Evolutionary conservation across 2,113 vertebrate genomes (phyloP).

Genomic region (Lipophrys pholis): DNA sequence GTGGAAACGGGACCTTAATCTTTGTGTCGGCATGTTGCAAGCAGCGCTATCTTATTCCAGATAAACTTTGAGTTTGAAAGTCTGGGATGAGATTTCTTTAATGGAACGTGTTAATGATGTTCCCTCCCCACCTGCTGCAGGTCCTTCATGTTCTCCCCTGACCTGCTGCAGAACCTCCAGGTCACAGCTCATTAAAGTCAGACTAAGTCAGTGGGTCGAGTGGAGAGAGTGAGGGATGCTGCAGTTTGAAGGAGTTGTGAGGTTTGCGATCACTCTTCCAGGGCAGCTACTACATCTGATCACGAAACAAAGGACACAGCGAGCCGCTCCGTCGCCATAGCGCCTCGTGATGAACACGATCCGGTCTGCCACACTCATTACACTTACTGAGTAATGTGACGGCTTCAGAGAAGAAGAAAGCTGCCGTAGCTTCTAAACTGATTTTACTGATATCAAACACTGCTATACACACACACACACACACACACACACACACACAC

Average conservation of each 20-base stretch:
- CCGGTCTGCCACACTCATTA: conserved; percentile 2
- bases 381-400: conserved; percentile 7
- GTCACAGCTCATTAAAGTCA: no score
- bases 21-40: no score
- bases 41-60: no score
- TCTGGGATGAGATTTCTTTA: no score
- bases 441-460: neutral
- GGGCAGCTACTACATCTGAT: conserved; percentile 14
- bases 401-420: conserved; percentile 7
- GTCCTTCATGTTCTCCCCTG: no score
- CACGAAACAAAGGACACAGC: conserved; percentile 34
- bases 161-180: no score
- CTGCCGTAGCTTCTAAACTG: conserved; percentile 16
- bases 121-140: no score
- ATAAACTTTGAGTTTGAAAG: no score
- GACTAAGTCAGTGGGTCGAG: no score
- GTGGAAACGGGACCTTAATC: no score
- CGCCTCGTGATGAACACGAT: neutral
- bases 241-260: conserved; percentile 24
- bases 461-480: neutral
- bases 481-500: conserved; percentile 30
- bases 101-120: no score
- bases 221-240: neutral
- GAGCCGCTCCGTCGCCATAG: conserved; percentile 18
- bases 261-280: conserved; percentile 8